Evolutionary conservation across 2,888 invertebrate species (phyloP), one percentile per base, ranked within the genome.

Genomic region (Cheilosia impressa): DNA sequence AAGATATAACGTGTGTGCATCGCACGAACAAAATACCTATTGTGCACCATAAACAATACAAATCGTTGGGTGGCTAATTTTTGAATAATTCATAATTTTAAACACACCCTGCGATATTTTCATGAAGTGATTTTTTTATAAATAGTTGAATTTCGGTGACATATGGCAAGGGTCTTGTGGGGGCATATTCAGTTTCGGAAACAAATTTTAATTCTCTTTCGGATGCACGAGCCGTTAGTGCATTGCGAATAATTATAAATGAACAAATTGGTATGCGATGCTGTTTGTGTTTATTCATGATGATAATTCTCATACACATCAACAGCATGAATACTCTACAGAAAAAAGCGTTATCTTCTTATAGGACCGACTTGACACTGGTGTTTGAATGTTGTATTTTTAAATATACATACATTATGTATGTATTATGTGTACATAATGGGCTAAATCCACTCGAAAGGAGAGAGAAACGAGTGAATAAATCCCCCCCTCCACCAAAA

Each of bases 401-500:
- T 0, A 13, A 38, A 38, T 38, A 10, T 34, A 10, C 1, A 13
- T 4, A 2, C 4, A 38, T 38, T 38, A 4, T 38, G 22, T 34
- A 15, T 47, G 17, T 24, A 27, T 27, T 22, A 43, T 31, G 19
- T 50, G 24, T n/a, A 50, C 17, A 34, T 9, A 45, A 19, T 47
- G 31, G 19, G 15, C 15, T n/a, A 13, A 50, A 50, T 63, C 34
- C 15, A 63, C 7, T 63, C 47, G n/a, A 45, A 50, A 31, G 15
- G 34, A 34, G 63, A 47, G 63, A 50, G 63, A 50, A 38, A 52
- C 13, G 52, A 52, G 65, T 31, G 53, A 66, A 22, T 27, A 2
- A 13, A 52, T 43, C 66, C 24, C 38, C 52, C 19, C 38, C 38
- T 17, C 34, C 13, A 17, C 13, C 24, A 34, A 31, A n/a, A 15